phyloP scores from a whole-genome alignment of 2,113 vertebrate species.

The Penelope pileata region DNA sequence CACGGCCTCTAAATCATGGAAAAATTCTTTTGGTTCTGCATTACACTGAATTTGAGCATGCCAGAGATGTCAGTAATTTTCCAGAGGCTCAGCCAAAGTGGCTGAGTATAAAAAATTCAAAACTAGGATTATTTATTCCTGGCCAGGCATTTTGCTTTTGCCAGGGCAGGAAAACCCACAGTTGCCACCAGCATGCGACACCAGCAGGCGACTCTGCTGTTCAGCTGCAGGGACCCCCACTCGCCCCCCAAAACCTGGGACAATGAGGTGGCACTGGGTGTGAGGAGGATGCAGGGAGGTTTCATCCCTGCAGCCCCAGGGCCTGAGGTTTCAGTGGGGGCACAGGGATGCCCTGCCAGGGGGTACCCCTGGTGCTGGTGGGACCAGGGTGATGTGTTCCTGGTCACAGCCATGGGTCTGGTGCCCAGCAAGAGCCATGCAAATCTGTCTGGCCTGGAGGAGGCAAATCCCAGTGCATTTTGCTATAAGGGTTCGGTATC shows the following conservation, averaged over 20 bases:
- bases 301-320: no score
- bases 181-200: background rate
- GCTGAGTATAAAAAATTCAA: background rate
- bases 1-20: background rate
- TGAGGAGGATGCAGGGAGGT: background rate
- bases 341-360: background rate
- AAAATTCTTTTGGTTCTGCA: background rate
- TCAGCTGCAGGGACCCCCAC: background rate
- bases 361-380: background rate
- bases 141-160: background rate
- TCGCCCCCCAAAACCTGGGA: background rate
- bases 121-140: background rate
- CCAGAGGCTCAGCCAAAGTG: background rate
- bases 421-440: accelerated
- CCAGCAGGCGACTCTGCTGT: no score
- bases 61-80: background rate
- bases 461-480: background rate
- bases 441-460: background rate
- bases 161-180: background rate
- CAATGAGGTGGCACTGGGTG: background rate
- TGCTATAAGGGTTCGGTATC: background rate
- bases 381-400: background rate
- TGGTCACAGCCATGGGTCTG: background rate
- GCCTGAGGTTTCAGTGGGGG: background rate
- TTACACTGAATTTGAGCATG: background rate